A percentile compares a stretch with the other conserved stretches of the same genome.
Conservation (phyloP, 2,113 vertebrate species). For the Eidolon helvum region DNA sequence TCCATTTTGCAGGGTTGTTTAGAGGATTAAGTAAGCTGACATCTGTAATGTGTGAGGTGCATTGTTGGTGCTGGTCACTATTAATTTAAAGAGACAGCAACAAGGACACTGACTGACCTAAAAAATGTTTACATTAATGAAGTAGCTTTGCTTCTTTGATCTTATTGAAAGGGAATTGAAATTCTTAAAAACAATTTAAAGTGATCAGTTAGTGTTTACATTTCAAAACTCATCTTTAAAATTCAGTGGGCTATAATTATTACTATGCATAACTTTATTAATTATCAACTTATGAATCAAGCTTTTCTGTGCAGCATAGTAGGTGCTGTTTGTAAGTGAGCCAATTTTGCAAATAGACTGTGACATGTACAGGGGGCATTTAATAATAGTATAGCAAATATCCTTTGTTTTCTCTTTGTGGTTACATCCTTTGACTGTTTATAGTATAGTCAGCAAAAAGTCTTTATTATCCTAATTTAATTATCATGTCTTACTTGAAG, state of each 20-base stretch:
- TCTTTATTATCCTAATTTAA: conserved; percentile 81
- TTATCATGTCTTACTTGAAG: conserved; percentile 77
- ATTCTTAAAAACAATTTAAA: not conserved
- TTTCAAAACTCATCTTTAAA: conserved; percentile 2
- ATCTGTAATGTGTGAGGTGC: not conserved
- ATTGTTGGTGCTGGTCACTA: not conserved
- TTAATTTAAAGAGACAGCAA: not conserved
- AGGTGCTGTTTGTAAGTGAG: not conserved
- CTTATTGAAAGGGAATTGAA: not conserved
- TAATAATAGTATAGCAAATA: not conserved
- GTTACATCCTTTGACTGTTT: conserved; percentile 81
- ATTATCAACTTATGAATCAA: not conserved
- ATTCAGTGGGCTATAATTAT: not conserved
- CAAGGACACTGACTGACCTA: not conserved
- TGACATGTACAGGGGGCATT: not conserved
- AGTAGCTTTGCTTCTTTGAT: conserved; percentile 33
- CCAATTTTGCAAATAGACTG: not conserved
- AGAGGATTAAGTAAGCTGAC: not conserved
- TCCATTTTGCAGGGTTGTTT: not conserved
- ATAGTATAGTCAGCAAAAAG: conserved; percentile 76
- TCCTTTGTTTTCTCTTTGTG: not conserved
- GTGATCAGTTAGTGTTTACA: not conserved
- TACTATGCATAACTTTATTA: not conserved
- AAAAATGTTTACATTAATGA: conserved; percentile 23
- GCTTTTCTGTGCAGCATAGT: not conserved